These are phyloP conservation scores for Empis livida DNA, from an alignment of 2,888 invertebrate species.

Conservation along the genomic window DNA sequence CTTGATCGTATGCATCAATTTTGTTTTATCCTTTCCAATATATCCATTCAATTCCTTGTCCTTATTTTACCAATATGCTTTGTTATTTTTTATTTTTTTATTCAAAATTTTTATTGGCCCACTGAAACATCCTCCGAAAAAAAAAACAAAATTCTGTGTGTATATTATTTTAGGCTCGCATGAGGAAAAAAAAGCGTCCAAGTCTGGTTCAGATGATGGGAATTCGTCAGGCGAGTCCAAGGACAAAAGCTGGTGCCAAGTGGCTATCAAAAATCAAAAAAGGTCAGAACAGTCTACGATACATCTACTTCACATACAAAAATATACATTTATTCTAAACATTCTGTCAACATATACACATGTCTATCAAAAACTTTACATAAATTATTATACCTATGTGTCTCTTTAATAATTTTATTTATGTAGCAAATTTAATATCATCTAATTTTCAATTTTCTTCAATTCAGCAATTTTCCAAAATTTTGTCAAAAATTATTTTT, in stretches of 20 bases:
- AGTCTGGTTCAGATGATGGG: constrained; percentile 74
- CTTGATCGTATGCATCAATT: neutral
- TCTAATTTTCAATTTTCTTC: no score
- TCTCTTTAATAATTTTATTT: no score
- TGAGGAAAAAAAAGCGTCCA: constrained; percentile 61
- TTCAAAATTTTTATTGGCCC: constrained; percentile 11
- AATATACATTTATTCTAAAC: constrained; percentile 8
- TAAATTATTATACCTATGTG: neutral
- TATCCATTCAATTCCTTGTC: constrained; percentile 11
- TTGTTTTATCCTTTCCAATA: constrained; percentile 9
- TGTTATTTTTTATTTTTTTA: constrained; percentile 12
- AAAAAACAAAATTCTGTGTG: neutral
- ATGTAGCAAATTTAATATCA: no score
- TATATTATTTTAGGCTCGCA: constrained; percentile 39
- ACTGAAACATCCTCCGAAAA: constrained; percentile 7
- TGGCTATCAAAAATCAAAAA: constrained; percentile 82
- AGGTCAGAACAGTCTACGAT: constrained; percentile 54
- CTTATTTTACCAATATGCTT: constrained; percentile 9
- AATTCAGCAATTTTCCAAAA: no score
- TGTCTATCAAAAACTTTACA: no score
- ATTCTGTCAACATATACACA: neutral
- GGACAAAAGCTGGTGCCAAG: constrained; percentile 77
- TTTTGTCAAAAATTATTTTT: no score
- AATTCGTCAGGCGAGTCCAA: constrained; percentile 62
- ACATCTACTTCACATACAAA: constrained; percentile 30